Evolutionary conservation across 2,113 vertebrate species (phyloP).

Genomic region (Hemichromis elongatus): DNA sequence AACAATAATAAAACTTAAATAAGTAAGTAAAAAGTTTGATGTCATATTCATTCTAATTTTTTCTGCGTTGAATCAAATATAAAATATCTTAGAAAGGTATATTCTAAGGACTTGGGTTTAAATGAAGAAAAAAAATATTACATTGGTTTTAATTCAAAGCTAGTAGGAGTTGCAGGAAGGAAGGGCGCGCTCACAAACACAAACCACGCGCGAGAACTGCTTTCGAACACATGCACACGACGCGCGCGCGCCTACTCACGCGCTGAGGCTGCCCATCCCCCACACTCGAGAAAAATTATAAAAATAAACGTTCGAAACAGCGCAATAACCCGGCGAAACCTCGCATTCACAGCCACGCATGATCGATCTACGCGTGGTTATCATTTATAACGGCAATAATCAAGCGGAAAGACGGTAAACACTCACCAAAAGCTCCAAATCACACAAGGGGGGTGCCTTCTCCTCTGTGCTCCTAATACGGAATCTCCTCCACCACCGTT

Average conservation of each 20-base stretch:
- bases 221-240: slow-evolving; percentile 22
- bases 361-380: neutral
- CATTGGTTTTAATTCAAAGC: slow-evolving; percentile 8
- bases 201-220: slow-evolving; percentile 39
- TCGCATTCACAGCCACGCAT: neutral
- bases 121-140: neutral
- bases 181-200: slow-evolving; percentile 51
- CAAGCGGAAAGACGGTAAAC: slow-evolving; percentile 32
- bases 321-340: slow-evolving; percentile 21
- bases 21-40: neutral
- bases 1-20: neutral
- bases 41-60: neutral
- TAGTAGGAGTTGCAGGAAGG: slow-evolving; percentile 46
- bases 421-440: slow-evolving; percentile 73
- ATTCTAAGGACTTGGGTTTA: neutral
- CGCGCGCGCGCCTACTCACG: slow-evolving; percentile 47
- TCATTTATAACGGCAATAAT: slow-evolving; percentile 38
- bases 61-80: neutral
- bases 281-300: slow-evolving; percentile 48
- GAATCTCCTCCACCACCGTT: slow-evolving; percentile 73
- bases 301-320: slow-evolving; percentile 48
- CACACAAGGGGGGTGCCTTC: slow-evolving; percentile 72
- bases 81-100: neutral
- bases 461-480: slow-evolving; percentile 74
- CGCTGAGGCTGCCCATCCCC: slow-evolving; percentile 73